Evolutionary conservation across 1,140 invertebrate species (phyloP).

Genomic region (Caenorhabditis elegans): DNA sequence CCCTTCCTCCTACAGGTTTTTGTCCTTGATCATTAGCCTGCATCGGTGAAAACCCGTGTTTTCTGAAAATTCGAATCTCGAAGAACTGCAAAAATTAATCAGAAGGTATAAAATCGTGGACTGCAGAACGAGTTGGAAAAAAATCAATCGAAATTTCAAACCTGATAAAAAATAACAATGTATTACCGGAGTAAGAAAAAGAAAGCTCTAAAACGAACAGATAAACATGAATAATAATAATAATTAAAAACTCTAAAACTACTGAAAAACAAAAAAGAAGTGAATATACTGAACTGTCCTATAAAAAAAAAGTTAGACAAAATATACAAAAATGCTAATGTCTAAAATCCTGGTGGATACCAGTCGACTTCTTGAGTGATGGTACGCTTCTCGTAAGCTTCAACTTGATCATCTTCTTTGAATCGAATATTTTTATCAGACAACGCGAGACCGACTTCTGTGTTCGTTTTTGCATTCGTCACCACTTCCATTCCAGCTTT

Average conservation of each 20-base stretch:
- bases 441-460: constrained; percentile 59
- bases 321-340: background rate
- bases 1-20: background rate
- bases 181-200: background rate
- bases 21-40: background rate
- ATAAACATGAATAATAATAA: background rate
- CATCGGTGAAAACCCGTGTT: background rate
- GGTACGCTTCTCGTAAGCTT: constrained; percentile 54
- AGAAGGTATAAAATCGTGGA: background rate
- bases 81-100: background rate
- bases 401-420: constrained; percentile 58
- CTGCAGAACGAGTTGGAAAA: background rate
- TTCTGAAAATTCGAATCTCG: background rate
- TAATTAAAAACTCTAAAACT: too few species aligned
- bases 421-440: constrained; percentile 58
- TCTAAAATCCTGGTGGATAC: constrained; percentile 61
- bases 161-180: background rate
- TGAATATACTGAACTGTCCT: background rate
- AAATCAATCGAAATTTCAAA: background rate
- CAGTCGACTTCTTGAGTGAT: constrained; percentile 55
- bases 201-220: background rate
- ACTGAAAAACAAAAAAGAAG: background rate
- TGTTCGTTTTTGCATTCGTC: constrained; percentile 53
- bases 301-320: background rate
- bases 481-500: constrained; percentile 59